Percentiles rank a stretch among this genome's conserved stretches.
Conservation (phyloP, 2,888 invertebrate species). For the Sphaeridia pumilis region DNA sequence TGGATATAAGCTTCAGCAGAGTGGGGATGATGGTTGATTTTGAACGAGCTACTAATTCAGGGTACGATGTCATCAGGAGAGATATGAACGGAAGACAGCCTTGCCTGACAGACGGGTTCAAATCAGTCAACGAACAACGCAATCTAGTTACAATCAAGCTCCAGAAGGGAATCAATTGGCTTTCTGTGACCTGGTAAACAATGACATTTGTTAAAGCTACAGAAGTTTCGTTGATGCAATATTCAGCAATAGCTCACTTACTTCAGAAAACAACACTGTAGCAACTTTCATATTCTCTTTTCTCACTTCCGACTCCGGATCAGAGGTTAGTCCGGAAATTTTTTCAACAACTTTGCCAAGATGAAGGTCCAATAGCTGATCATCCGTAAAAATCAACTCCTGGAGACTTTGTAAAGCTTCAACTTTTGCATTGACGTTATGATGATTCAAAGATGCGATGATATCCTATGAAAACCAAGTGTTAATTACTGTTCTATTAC, state of each 20-base stretch:
- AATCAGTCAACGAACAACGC: conserved; percentile 81
- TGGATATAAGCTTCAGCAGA: conserved; percentile 71
- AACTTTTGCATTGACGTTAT: conserved; percentile 55
- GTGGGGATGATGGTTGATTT: conserved; percentile 61
- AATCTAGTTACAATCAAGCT: conserved; percentile 65
- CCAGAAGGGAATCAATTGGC: conserved; percentile 59
- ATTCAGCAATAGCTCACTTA: too few species aligned
- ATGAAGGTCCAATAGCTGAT: conserved; percentile 44
- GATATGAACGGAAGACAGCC: conserved; percentile 71
- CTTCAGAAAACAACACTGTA: not conserved
- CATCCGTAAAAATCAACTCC: conserved; percentile 44
- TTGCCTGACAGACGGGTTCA: conserved; percentile 64
- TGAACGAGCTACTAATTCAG: conserved; percentile 53
- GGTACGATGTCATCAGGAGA: conserved; percentile 55
- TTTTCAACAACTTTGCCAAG: conserved; percentile 58
- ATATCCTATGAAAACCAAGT: conserved; percentile 47
- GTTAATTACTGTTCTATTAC: not conserved
- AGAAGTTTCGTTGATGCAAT: not conserved
- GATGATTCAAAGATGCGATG: conserved; percentile 57
- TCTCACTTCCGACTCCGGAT: conserved; percentile 52
- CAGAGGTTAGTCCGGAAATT: conserved; percentile 56
- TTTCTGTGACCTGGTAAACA: conserved; percentile 39
- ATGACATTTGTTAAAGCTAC: not conserved
- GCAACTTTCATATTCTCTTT: conserved; percentile 45
- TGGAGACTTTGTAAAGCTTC: conserved; percentile 48